Evolutionary conservation across 2,113 vertebrate species (phyloP).

Genomic region (Columbina picui): DNA sequence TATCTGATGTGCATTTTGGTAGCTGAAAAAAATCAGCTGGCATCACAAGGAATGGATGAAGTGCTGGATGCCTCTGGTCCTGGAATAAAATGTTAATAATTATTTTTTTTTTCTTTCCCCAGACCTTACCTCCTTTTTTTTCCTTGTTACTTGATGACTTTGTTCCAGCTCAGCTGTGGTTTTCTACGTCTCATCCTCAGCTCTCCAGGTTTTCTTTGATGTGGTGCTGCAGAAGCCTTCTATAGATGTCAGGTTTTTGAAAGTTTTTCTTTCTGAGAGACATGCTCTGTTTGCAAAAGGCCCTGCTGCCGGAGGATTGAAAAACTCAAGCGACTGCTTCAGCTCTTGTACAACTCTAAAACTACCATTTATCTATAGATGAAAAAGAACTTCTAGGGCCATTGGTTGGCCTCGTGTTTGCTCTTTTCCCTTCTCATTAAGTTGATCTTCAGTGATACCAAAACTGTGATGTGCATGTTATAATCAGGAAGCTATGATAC

Average conservation of each 20-base stretch:
- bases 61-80: background rate
- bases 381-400: background rate
- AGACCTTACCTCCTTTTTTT: background rate
- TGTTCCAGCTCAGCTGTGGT: background rate
- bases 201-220: conserved; percentile 36
- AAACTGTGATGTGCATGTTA: background rate
- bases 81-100: conserved; percentile 9
- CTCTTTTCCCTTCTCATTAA: background rate
- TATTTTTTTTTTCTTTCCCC: background rate
- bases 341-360: background rate
- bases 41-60: background rate
- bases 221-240: conserved; percentile 16
- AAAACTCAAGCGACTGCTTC: background rate
- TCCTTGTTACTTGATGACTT: background rate
- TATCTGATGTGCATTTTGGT: background rate
- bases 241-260: conserved; percentile 19
- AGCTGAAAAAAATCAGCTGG: background rate
- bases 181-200: background rate
- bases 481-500: background rate
- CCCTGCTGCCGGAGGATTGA: background rate
- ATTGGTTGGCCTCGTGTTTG: background rate
- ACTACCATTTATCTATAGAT: background rate
- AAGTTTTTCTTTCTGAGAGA: conserved; percentile 26
- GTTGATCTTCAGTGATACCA: background rate
- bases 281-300: conserved; percentile 7